Conservation (phyloP, 2,113 vertebrate species). For the Oceanites oceanicus region DNA sequence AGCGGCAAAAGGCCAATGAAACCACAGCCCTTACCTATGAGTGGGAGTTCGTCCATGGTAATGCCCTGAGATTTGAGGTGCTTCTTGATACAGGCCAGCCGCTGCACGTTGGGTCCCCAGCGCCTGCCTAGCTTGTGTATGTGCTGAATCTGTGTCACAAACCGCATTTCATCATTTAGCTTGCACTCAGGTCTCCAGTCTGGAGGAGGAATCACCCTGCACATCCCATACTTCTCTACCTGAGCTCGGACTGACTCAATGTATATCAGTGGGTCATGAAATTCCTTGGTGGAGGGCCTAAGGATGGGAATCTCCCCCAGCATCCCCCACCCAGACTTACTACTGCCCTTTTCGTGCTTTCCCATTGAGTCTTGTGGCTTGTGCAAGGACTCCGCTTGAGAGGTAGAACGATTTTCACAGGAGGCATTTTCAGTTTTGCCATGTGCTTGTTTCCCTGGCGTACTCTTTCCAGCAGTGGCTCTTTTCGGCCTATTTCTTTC, state of each 20-base stretch:
- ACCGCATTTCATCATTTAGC: slow-evolving; percentile 98
- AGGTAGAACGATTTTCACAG: slow-evolving; percentile 92
- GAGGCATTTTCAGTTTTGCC: slow-evolving; percentile 86
- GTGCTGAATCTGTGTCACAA: slow-evolving; percentile 97
- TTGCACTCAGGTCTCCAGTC: slow-evolving; percentile 99
- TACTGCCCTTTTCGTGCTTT: slow-evolving; percentile 83
- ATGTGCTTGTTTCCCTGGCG: slow-evolving; percentile 89
- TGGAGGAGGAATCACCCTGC: slow-evolving; percentile 90
- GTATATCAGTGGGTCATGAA: slow-evolving; percentile 96
- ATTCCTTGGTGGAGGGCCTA: slow-evolving; percentile 89
- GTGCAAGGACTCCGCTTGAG: slow-evolving; percentile 89
- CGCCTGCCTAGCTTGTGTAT: slow-evolving; percentile 97
- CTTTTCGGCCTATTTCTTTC: slow-evolving; percentile 87
- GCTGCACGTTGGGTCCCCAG: slow-evolving; percentile 98
- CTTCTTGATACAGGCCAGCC: slow-evolving; percentile 98
- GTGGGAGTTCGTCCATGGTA: slow-evolving; percentile 96
- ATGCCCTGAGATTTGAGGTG: slow-evolving; percentile 99
- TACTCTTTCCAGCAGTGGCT: slow-evolving; percentile 88
- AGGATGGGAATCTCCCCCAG: slow-evolving; percentile 90
- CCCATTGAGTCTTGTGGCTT: slow-evolving; percentile 83
- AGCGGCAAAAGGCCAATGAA: neutral
- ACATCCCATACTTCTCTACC: slow-evolving; percentile 92
- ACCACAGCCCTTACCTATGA: slow-evolving; percentile 88
- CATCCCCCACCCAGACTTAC: slow-evolving; percentile 83
- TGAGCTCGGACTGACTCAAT: slow-evolving; percentile 90